Evolutionary conservation across 2,113 vertebrate species (phyloP), one percentile per base, ranked within the genome.

Genomic region (Misgurnus anguillicaudatus): DNA sequence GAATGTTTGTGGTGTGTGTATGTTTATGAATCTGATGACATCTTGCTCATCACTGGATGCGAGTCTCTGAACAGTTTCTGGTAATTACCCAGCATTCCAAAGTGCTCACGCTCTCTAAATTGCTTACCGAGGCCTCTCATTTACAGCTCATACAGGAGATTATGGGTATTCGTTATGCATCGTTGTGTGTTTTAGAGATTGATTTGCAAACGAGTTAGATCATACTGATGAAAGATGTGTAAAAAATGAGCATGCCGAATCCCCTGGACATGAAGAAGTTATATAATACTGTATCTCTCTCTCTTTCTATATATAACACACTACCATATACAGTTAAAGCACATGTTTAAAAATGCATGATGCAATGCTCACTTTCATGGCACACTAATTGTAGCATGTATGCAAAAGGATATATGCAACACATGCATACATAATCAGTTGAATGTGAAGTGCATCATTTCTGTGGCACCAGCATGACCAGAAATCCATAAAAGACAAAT

Each of bases 11-110:
- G 64, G 38, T 68, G 71, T 48, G 41, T 64, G 65, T 63, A 19
- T 70, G 31, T 69, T 38, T 79, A 51, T 79, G 17, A 64, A 13
- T 65, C 21, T 55, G 8, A 24, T 6, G 9, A 38, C 48, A 67
- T 42, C 9, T 62, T 31, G 62, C 45, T 83, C 62, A 62, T 77
- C 41, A n/a, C 17, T 47, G 36, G 47, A 14, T 69, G 47, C 82
- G 60, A 10, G 58, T 75, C 39, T 76, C 60, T 42, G 9, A 21
- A 19, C 39, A 47, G n/a, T 66, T 51, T 14, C 58, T 62, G 9
- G 57, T 77, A 63, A 75, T 81, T 75, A 60, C 79, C 62, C 48
- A 75, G 53, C 65, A 58, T 81, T 75, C n/a, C 64, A 47, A 21
- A 74, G 41, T 72, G 55, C n/a, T 11, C 38, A n/a, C 21, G 10